These are phyloP conservation scores for Trichomalopsis sarcophagae DNA, from an alignment of 1,140 invertebrate species.

Conservation along the genomic window DNA sequence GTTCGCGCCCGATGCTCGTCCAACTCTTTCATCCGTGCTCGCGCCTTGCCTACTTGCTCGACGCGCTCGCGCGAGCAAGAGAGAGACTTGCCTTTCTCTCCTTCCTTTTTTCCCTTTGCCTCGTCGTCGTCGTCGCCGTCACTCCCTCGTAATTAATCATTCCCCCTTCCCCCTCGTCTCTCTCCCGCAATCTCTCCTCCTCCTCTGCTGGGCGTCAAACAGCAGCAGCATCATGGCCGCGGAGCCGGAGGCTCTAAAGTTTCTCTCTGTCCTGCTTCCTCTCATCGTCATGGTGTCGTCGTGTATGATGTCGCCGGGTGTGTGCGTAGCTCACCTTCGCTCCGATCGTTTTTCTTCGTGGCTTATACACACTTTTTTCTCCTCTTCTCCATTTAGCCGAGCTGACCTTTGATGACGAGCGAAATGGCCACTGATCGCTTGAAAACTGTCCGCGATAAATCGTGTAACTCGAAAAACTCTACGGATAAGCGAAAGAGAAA, in stretches of 20 bases:
- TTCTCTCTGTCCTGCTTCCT: conserved; percentile 53
- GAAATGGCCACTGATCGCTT: too few relatives aligned
- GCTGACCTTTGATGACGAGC: too few relatives aligned
- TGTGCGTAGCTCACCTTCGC: neutral
- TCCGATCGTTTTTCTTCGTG: neutral
- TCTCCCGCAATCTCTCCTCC: conserved; percentile 59
- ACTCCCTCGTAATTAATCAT: conserved; percentile 74
- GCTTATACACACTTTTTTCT: neutral
- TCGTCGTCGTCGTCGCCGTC: conserved; percentile 61
- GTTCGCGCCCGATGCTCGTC: conserved; percentile 46
- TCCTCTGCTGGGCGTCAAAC: conserved; percentile 63
- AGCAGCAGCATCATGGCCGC: conserved; percentile 69
- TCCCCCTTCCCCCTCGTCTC: conserved; percentile 62
- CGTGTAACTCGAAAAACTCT: neutral
- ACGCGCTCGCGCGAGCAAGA: neutral
- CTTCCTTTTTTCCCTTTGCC: conserved; percentile 38
- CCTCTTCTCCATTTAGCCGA: too few relatives aligned
- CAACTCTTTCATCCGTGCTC: conserved; percentile 48
- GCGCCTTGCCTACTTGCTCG: conserved; percentile 21
- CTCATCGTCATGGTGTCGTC: conserved; percentile 4
- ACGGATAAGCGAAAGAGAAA: too few relatives aligned
- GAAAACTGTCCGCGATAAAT: too few relatives aligned
- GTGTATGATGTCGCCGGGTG: neutral
- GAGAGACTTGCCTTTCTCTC: conserved; percentile 29
- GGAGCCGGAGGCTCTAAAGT: conserved; percentile 40